These are phyloP conservation scores for Troides oblongomaculatus DNA, from an alignment of 2,888 invertebrate genomes.

Conservation along the genomic window DNA sequence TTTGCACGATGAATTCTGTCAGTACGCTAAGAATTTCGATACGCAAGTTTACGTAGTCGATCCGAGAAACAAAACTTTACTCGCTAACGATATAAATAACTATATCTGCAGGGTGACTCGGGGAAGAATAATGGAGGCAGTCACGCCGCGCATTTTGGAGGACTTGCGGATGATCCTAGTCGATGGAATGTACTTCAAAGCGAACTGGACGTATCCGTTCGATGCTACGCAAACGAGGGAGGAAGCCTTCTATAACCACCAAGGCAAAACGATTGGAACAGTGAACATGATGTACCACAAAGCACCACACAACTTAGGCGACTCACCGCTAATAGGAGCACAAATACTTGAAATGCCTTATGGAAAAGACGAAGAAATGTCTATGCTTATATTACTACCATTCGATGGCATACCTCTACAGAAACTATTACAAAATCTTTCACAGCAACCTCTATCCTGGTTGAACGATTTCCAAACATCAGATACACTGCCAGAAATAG, in stretches of 20 bases:
- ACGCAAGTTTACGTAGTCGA: slow-evolving; percentile 79
- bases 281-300: slow-evolving; percentile 88
- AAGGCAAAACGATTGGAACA: slow-evolving; percentile 72
- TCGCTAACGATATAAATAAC: slow-evolving; percentile 82
- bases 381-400: slow-evolving; percentile 84
- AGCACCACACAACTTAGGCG: slow-evolving; percentile 77
- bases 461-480: slow-evolving; percentile 70
- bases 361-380: slow-evolving; percentile 79
- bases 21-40: slow-evolving; percentile 67
- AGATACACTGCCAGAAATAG: slow-evolving; percentile 70
- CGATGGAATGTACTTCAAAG: slow-evolving; percentile 86
- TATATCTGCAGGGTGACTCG: slow-evolving; percentile 84
- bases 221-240: slow-evolving; percentile 77
- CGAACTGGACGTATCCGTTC: slow-evolving; percentile 84
- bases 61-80: slow-evolving; percentile 69
- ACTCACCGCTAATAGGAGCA: slow-evolving; percentile 77
- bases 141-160: slow-evolving; percentile 70
- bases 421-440: slow-evolving; percentile 74
- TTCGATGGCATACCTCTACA: slow-evolving; percentile 75
- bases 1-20: slow-evolving; percentile 65
- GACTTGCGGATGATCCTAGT: slow-evolving; percentile 80
- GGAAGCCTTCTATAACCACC: slow-evolving; percentile 81
- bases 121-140: slow-evolving; percentile 83
- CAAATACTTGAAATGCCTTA: slow-evolving; percentile 85
- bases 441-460: slow-evolving; percentile 69